phyloP scores from a whole-genome alignment of 2,888 invertebrate genomes.

The Chymomyza procnemis region DNA sequence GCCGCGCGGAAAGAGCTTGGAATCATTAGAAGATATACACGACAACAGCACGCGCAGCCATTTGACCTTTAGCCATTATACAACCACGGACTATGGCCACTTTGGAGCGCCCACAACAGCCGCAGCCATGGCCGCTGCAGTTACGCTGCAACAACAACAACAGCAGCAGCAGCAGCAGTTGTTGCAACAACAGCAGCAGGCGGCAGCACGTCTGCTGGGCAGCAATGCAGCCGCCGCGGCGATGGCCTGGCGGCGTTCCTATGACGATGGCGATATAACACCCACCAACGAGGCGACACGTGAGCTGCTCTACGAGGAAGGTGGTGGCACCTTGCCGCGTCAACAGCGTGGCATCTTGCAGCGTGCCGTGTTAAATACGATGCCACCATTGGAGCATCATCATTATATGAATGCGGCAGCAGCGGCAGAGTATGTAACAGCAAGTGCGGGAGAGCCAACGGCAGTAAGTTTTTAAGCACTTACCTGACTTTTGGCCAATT shows the following conservation, averaged over 20 bases:
- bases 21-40: conserved; percentile 89
- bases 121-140: conserved; percentile 51
- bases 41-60: conserved; percentile 81
- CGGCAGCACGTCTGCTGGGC: conserved; percentile 64
- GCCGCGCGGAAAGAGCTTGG: conserved; percentile 90
- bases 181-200: conserved; percentile 41
- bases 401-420: conserved; percentile 78
- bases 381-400: conserved; percentile 77
- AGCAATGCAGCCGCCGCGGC: conserved; percentile 74
- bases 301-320: conserved; percentile 80
- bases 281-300: conserved; percentile 87
- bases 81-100: conserved; percentile 78
- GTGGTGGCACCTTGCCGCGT: conserved; percentile 91
- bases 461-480: conserved; percentile 42
- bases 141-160: conserved; percentile 51
- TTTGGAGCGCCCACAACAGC: conserved; percentile 73
- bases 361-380: conserved; percentile 75
- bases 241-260: conserved; percentile 85
- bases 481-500: neutral
- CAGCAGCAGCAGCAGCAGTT: conserved; percentile 35
- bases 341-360: conserved; percentile 81
- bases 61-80: conserved; percentile 79
- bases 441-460: conserved; percentile 40
- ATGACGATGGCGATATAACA: conserved; percentile 94
- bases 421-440: conserved; percentile 76